Evolutionary conservation across 2,113 vertebrate genomes (phyloP).

Genomic region (Xiphophorus hellerii): DNA sequence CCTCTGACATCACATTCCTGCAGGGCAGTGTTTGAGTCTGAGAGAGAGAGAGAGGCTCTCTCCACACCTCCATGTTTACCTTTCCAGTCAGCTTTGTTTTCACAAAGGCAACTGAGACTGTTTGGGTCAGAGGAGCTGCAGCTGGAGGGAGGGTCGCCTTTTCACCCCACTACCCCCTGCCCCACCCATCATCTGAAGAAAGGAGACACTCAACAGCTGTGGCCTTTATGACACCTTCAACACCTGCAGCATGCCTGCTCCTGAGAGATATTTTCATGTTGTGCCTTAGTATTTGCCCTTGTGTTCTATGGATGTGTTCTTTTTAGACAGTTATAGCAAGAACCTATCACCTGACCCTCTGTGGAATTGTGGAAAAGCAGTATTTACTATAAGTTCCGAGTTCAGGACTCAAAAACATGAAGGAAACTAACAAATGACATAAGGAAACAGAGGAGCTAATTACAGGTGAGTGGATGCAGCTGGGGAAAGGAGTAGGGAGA

Average conservation of each 20-base stretch:
- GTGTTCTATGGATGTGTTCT: neutral
- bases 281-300: neutral
- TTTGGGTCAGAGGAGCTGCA: constrained; percentile 53
- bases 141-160: constrained; percentile 52
- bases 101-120: constrained; percentile 42
- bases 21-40: constrained; percentile 14
- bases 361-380: neutral
- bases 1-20: neutral
- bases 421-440: neutral
- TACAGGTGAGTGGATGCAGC: too few relatives aligned
- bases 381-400: neutral
- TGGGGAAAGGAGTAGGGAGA: too few relatives aligned
- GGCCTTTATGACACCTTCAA: constrained; percentile 12
- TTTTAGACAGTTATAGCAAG: neutral
- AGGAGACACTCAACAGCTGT: constrained; percentile 63
- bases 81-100: constrained; percentile 70
- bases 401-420: neutral
- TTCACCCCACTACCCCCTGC: constrained; percentile 42
- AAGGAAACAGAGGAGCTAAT: too few relatives aligned
- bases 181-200: constrained; percentile 12
- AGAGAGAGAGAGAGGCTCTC: constrained; percentile 42
- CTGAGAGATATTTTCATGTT: neutral
- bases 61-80: constrained; percentile 74
- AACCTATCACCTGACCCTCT: neutral
- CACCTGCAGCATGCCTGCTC: neutral